Base-by-base conservation (phyloP, 2,113 vertebrate genomes). In the Etheostoma spectabile region DNA sequence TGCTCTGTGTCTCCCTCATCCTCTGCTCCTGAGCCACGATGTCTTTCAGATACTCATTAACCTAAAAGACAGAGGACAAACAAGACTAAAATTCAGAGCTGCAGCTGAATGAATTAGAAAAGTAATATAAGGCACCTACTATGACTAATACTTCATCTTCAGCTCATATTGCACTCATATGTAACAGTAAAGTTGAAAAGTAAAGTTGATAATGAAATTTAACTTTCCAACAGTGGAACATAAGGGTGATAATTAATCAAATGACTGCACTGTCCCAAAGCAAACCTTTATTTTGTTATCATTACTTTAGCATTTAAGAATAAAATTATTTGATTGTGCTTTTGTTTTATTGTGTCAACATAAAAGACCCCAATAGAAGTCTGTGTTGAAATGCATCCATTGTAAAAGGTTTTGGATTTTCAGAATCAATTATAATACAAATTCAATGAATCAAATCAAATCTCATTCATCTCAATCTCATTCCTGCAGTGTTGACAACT, bases 31-130 rank as follows among this genome's bases (percentile, higher is more conserved):
- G 97, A 71, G 96, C 94, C 91, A 97, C 92, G 64, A 97, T 94
- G 74, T 98, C 97, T 92, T 98, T 99, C 88, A 99, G 94, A 86
- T 97, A 97, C 79, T 99, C 97, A 61, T 98, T 99, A 52, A 99
- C 96, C 98, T 99, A 64, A 63, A 70, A 80, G 49, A 67, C 1
- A 30, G 30, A 75, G 13, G 35, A 49, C 71, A 79, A 70, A 60
- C 62, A 57, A 56, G 14, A 64, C 71, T 59, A 22, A 62, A 35
- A 27, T 73, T 42, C 30, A 45, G 5, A 8, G 8, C 19, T 52
- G 35, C 74, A 65, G 27, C 30, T 49, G 22, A 42, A 53, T 53
- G 73, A 74, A 45, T 45, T 35, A 11, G 46, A 11, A 27, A 74
- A 65, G 63, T 55, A 70, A 55, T 62, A 60, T 8, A 45, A 14